These are phyloP conservation scores for Turdus rufiventris DNA, from an alignment of 2,113 vertebrate species.

Conservation along the genomic window DNA sequence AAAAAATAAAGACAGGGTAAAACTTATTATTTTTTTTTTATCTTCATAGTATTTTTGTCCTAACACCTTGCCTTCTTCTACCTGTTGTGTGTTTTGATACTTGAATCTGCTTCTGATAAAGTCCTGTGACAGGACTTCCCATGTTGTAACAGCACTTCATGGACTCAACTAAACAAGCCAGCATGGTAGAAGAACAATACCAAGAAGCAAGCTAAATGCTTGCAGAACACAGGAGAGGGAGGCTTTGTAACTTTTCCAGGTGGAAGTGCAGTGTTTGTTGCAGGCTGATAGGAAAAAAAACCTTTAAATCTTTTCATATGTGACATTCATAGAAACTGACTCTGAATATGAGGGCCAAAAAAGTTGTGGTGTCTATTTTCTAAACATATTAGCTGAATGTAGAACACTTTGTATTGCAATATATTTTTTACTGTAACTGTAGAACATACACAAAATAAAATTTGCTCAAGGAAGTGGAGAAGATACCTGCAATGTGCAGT, in stretches of 20 bases:
- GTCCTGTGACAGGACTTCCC: background rate
- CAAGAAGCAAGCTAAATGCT: background rate
- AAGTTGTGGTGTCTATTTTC: background rate
- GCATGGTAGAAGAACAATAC: background rate
- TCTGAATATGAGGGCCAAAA: background rate
- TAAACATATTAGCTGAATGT: background rate
- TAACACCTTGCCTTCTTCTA: background rate
- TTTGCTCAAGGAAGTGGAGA: background rate
- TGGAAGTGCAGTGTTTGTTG: background rate
- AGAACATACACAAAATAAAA: background rate
- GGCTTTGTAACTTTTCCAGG: background rate
- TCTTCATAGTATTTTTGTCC: background rate
- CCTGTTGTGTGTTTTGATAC: background rate
- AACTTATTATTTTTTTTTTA: background rate
- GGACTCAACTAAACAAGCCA: background rate
- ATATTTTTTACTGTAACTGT: background rate
- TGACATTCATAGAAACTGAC: background rate
- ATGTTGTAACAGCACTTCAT: background rate
- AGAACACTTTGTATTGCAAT: background rate
- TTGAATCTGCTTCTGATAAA: background rate
- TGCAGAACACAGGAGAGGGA: background rate
- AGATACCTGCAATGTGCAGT: background rate
- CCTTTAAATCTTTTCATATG: background rate
- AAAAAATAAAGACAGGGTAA: background rate
- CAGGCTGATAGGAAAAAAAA: background rate